Evolutionary conservation across 2,888 invertebrate genomes (phyloP).

Genomic region (Tineola bisselliella): DNA sequence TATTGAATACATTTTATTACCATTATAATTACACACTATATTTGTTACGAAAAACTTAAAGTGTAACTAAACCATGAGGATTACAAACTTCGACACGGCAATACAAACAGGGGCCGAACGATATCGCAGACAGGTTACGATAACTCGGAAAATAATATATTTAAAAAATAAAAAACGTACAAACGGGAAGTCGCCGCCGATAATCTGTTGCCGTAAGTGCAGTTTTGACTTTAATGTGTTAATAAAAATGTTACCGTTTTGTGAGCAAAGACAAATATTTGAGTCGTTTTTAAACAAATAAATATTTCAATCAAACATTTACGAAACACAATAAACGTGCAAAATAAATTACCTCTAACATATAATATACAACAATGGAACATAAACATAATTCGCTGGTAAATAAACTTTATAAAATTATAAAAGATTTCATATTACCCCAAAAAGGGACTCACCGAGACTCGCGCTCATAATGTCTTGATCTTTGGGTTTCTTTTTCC

Average conservation of each 20-base stretch:
- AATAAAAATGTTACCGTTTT: slow-evolving; percentile 64
- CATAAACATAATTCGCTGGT: not conserved
- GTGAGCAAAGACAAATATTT: slow-evolving; percentile 37
- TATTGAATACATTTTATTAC: no score
- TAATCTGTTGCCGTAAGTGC: slow-evolving; percentile 62
- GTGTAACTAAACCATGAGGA: not conserved
- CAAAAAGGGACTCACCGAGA: slow-evolving; percentile 72
- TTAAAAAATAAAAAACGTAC: slow-evolving; percentile 27
- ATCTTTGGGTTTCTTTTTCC: slow-evolving; percentile 93
- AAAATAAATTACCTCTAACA: not conserved
- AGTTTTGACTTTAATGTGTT: slow-evolving; percentile 66
- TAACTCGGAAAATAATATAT: slow-evolving; percentile 48
- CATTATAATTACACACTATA: no score
- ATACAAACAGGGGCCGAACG: slow-evolving; percentile 35
- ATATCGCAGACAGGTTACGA: slow-evolving; percentile 51
- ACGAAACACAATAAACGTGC: not conserved
- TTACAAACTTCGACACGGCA: slow-evolving; percentile 20
- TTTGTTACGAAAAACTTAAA: not conserved
- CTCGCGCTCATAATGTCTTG: slow-evolving; percentile 86
- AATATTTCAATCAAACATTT: not conserved
- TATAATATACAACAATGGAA: not conserved
- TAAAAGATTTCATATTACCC: not conserved
- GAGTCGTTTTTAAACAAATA: not conserved
- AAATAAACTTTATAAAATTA: not conserved
- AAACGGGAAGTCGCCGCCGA: slow-evolving; percentile 58